phyloP scores from a whole-genome alignment of 2,888 invertebrate genomes.

The Drosophila mulleri region DNA sequence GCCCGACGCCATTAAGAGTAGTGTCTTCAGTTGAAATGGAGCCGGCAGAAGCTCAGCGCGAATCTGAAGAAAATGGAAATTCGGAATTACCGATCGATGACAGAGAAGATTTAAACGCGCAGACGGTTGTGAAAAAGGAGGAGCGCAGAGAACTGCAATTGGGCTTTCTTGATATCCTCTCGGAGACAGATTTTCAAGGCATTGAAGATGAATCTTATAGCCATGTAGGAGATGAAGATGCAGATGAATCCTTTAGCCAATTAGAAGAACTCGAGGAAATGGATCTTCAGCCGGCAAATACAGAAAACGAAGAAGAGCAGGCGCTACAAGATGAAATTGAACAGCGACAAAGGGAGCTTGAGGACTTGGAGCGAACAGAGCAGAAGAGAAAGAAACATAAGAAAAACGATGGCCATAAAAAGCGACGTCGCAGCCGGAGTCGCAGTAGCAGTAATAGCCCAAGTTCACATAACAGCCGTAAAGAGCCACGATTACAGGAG shows the following conservation, averaged over 20 bases:
- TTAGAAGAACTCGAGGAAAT: background rate
- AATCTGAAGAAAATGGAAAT: background rate
- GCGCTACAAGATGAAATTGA: background rate
- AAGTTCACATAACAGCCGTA: background rate
- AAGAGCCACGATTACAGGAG: constrained; percentile 5
- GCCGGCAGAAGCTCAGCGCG: background rate
- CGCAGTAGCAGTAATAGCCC: constrained; percentile 18
- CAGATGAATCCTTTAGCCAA: background rate
- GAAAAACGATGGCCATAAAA: constrained; percentile 18
- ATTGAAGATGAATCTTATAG: background rate
- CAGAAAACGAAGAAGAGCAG: background rate
- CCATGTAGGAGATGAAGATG: too few species aligned
- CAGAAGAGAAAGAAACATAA: constrained; percentile 27
- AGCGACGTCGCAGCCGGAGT: constrained; percentile 30
- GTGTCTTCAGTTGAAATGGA: background rate
- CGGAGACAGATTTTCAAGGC: constrained; percentile 4
- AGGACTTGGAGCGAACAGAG: background rate
- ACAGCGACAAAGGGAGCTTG: background rate
- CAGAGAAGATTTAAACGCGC: background rate
- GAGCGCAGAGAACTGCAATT: constrained; percentile 2
- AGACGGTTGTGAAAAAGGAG: constrained; percentile 6
- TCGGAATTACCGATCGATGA: background rate
- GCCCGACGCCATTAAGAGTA: constrained; percentile 15
- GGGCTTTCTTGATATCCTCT: constrained; percentile 9
- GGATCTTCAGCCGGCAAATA: constrained; percentile 3